Evolutionary conservation across 1,140 invertebrate species (phyloP), one percentile per base, ranked within the genome.

Genomic region (Drosophila triauraria): DNA sequence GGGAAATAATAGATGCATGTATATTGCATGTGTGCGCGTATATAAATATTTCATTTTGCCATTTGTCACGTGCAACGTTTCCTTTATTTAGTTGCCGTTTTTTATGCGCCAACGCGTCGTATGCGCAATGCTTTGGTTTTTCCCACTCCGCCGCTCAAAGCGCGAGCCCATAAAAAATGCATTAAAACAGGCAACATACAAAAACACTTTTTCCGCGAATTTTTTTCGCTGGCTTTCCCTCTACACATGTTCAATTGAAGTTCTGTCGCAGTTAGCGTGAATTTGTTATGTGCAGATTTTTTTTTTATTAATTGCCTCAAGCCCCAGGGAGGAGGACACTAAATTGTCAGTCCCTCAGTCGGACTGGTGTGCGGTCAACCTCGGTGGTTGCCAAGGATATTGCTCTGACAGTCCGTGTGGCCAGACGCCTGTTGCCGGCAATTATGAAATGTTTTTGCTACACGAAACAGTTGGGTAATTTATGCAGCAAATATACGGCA

Each of bases 31-130:
- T 64, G 32, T 62, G 17, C 53, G 62, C 75, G 63, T 65, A 80
- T 75, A 87, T 87, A 84, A 88, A 87, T 87, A 81, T 88, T 88
- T 85, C 69, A 88, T 88, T 88, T 85, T 38, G 50, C 85, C 85
- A 90, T 90, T 90, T 90, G 85, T 90, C 85, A 90, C 85, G 81
- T 90, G 85, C 70, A 90, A 72, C 56, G 30, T 60, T 60, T 72
- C 54, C 68, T 70, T 70, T 70, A 40, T 70, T 58, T 59, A 59
- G 51, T 57, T 59, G 65, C 51, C 38, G 35, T 90, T 90, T 78
- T 84, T 90, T 79, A 90, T 90, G 75, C 75, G 59, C 54, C 77
- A 78, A 84, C 84, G 85, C 84, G 80, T 78, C 77, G 84, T 78
- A 78, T 87, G 61, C 84, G 84, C 80, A 71, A 82, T 72, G 43